These are phyloP conservation scores for Tolmerus cingulatus DNA, from an alignment of 2,888 invertebrate genomes.

Conservation along the genomic window DNA sequence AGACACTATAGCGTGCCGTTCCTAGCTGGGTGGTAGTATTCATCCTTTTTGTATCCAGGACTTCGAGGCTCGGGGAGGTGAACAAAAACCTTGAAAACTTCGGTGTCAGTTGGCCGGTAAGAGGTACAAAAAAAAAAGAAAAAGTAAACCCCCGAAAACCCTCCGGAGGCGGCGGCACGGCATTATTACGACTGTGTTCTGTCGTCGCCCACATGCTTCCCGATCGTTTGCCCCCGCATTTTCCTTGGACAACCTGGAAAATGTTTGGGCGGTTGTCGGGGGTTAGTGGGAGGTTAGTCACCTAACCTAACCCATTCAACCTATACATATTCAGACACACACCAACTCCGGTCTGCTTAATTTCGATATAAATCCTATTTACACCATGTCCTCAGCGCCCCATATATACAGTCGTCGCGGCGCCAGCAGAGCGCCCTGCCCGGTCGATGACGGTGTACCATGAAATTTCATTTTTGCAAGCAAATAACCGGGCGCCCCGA, in stretches of 20 bases:
- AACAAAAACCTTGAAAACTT: slow-evolving; percentile 21
- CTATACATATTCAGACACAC: neutral
- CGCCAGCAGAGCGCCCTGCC: slow-evolving; percentile 24
- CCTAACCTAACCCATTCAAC: neutral
- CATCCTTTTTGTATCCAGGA: slow-evolving; percentile 18
- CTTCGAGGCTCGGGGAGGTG: neutral
- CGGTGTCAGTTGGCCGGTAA: slow-evolving; percentile 32
- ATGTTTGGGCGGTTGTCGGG: neutral
- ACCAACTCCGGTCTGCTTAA: neutral
- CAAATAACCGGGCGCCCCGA: slow-evolving; percentile 39
- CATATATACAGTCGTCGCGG: slow-evolving; percentile 28
- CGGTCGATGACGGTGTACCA: slow-evolving; percentile 43
- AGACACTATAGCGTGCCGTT: neutral
- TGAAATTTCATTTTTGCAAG: slow-evolving; percentile 41
- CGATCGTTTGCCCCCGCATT: neutral
- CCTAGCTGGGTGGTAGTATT: neutral
- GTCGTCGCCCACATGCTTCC: slow-evolving; percentile 3
- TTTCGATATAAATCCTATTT: slow-evolving; percentile 42
- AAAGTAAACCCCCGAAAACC: neutral
- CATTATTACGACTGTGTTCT: slow-evolving; percentile 14
- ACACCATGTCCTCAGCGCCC: slow-evolving; percentile 1
- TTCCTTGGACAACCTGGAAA: neutral
- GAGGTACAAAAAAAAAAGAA: neutral
- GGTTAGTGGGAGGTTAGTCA: neutral
- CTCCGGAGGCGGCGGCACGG: neutral